Conservation (phyloP, 1,140 invertebrate genomes). For the Glomeris maerens region DNA sequence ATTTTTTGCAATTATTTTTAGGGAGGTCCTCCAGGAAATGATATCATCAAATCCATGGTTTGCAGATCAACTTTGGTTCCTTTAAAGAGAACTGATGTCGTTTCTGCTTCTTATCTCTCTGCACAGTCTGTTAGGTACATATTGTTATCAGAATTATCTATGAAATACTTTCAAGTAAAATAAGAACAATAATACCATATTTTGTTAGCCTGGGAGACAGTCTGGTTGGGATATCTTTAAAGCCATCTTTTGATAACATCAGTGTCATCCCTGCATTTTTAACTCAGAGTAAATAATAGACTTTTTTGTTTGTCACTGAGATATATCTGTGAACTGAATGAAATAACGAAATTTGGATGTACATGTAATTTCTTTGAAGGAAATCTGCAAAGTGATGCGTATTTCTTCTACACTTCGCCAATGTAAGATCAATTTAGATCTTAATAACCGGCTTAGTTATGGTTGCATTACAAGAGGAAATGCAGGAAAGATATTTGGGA, state of each 20-base stretch:
- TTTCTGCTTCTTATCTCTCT: conserved; percentile 29
- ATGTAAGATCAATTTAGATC: conserved; percentile 24
- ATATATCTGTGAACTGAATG: too few relatives aligned
- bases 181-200: conserved; percentile 3
- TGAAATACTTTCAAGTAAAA: background rate
- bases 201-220: conserved; percentile 34
- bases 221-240: conserved; percentile 33
- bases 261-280: conserved; percentile 28
- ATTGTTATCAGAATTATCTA: too few relatives aligned
- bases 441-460: background rate
- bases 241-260: conserved; percentile 24
- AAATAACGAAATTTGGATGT: too few relatives aligned
- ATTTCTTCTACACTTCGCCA: conserved; percentile 33
- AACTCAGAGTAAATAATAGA: conserved; percentile 13
- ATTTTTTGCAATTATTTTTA: too few relatives aligned
- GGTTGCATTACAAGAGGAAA: background rate
- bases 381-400: too few relatives aligned
- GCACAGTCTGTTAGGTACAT: conserved; percentile 34
- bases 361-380: too few relatives aligned
- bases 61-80: conserved; percentile 40
- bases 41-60: conserved; percentile 30
- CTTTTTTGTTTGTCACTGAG: too few relatives aligned
- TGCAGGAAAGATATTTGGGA: background rate
- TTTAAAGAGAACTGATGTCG: conserved; percentile 19
- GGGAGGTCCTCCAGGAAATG: too few relatives aligned